phyloP scores from a whole-genome alignment of 37 sponge, comb jelly and placozoan species.

The Haliclona indistincta region DNA sequence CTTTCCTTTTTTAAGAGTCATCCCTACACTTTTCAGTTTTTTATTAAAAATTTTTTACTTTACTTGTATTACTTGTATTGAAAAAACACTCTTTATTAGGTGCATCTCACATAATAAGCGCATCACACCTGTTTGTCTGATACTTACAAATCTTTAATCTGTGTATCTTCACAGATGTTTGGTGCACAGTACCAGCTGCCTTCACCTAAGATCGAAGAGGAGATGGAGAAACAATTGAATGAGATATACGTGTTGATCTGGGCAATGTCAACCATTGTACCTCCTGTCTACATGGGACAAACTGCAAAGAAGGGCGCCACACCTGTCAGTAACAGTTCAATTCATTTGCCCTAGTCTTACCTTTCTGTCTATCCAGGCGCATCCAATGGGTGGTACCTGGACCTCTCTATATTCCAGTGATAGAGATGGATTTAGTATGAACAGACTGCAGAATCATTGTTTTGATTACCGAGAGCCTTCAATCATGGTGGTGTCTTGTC shows the following conservation, averaged over 20 bases:
- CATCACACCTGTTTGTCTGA: too few relatives aligned
- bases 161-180: too few relatives aligned
- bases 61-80: too few relatives aligned
- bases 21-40: too few relatives aligned
- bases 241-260: slow-evolving; percentile 42
- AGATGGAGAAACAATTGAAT: background rate
- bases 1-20: too few relatives aligned
- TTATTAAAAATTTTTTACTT: too few relatives aligned
- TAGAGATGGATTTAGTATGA: slow-evolving; percentile 66
- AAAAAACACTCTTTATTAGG: too few relatives aligned
- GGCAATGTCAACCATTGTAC: slow-evolving; percentile 59
- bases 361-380: background rate
- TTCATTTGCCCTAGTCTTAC: background rate
- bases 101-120: too few relatives aligned
- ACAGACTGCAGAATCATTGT: slow-evolving; percentile 68
- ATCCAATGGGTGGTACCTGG: slow-evolving; percentile 70
- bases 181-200: slow-evolving; percentile 33
- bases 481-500: slow-evolving; percentile 42
- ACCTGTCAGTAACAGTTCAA: slow-evolving; percentile 4
- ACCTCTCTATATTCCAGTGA: slow-evolving; percentile 60
- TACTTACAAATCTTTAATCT: too few relatives aligned
- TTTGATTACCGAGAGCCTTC: slow-evolving; percentile 70
- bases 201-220: slow-evolving; percentile 7
- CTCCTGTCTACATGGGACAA: slow-evolving; percentile 39
- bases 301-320: background rate